phyloP scores from a whole-genome alignment of 2,797 vertebrate species.

The Falco naumanni region DNA sequence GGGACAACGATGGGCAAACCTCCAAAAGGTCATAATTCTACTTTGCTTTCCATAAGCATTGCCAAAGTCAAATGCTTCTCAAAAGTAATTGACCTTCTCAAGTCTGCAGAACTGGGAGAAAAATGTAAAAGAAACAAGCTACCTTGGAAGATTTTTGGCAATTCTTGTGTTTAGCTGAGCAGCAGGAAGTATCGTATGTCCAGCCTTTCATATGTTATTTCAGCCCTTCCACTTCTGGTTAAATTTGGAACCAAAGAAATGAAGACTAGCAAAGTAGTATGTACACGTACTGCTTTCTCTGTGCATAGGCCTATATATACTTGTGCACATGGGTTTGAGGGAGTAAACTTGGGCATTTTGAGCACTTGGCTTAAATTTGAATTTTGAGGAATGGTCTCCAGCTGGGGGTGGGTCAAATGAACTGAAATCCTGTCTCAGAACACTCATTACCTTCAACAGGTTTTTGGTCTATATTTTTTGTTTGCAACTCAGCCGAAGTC shows the following conservation, averaged over 20 bases:
- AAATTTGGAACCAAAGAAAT: conserved; percentile 58
- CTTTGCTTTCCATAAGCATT: conserved; percentile 50
- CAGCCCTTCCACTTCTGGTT: conserved; percentile 68
- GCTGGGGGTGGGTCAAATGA: not conserved
- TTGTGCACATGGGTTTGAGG: not conserved
- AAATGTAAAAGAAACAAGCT: conserved; percentile 68
- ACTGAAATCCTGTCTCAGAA: not conserved
- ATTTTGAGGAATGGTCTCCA: not conserved
- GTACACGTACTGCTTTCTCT: not conserved
- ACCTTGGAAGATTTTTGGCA: conserved; percentile 70
- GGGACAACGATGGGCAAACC: conserved; percentile 54
- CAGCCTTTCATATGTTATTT: conserved; percentile 65
- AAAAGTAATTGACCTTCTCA: conserved; percentile 64
- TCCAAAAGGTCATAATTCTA: conserved; percentile 65
- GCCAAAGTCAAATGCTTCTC: conserved; percentile 66
- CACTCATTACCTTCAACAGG: not conserved
- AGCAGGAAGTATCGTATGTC: conserved; percentile 63
- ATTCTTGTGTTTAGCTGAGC: conserved; percentile 62
- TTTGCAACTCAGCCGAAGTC: not conserved
- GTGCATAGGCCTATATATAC: not conserved
- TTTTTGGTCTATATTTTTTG: not conserved
- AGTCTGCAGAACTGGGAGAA: conserved; percentile 58
- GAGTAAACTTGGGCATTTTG: not conserved
- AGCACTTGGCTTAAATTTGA: not conserved
- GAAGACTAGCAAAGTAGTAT: conserved; percentile 33